phyloP scores from a whole-genome alignment of 2,113 vertebrate genomes.

The Psephotus haematonotus region DNA sequence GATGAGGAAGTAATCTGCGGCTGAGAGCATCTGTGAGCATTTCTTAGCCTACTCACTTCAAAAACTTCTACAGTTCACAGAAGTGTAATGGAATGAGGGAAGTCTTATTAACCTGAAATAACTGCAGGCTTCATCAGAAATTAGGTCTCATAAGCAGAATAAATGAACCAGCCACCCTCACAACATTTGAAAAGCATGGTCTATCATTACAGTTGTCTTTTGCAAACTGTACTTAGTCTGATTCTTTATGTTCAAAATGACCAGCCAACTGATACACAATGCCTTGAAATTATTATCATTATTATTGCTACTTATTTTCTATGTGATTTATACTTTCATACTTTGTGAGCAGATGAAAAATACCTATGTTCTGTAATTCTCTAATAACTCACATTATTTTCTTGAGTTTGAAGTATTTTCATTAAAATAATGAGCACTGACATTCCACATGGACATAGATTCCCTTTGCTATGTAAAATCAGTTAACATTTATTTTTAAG shows the following conservation, averaged over 20 bases:
- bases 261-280: background rate
- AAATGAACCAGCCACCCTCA: background rate
- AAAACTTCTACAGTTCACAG: slow-evolving; percentile 3
- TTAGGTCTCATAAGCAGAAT: background rate
- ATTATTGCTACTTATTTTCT: background rate
- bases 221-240: background rate
- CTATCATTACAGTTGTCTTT: background rate
- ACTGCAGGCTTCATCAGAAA: slow-evolving; percentile 4
- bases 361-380: background rate
- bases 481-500: background rate
- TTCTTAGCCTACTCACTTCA: background rate
- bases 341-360: background rate
- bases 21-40: background rate
- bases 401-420: background rate
- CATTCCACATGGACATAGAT: background rate
- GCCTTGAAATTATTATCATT: background rate
- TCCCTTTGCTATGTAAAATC: background rate
- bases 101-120: slow-evolving; percentile 37
- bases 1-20: background rate
- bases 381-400: background rate
- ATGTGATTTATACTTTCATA: background rate
- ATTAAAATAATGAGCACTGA: background rate
- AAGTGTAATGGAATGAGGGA: slow-evolving; percentile 19
- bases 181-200: background rate
- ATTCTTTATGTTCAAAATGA: slow-evolving; percentile 5